Evolutionary conservation across 2,113 vertebrate species (phyloP), one percentile per base, ranked within the genome.

Genomic region (Poeciliopsis prolifica): DNA sequence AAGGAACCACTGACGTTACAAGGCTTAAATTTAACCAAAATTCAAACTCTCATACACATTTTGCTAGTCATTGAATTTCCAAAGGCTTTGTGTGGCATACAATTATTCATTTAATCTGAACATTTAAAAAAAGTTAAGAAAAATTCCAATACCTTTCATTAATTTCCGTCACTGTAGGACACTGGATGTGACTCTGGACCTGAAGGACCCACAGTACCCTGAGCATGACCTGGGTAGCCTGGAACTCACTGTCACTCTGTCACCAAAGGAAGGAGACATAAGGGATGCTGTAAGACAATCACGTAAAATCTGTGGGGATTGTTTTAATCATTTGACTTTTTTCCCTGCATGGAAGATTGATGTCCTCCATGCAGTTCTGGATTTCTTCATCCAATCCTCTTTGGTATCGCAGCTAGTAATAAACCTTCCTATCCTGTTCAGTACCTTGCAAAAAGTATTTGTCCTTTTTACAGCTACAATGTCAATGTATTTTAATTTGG

Each of bases 131-230:
- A 6, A 42, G n/a, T 19, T 2, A 11, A 40, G 10, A 13, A 26
- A 2, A 40, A 37, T 11, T 7, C 26, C 12, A 66, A 42, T n/a
- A 15, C 14, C 8, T 40, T 22, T 8, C 35, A 26, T 24, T 42
- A n/a, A 42, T n/a, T 10, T 82, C 24, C n/a, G 40, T 71, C 69
- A 37, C 48, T 87, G 40, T 68, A 99, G 98, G 91, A 83, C 94
- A 72, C 94, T 94, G 78, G 95, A 99, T 80, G 91, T 99, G 84
- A 95, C 92, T 0, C 86, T 99, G 81, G 93, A 95, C 78, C 91
- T 99, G 82, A 97, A 96, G 86, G 98, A 99, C 83, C 93, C 96
- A 29, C 98, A 96, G 87, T 97, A 96, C 75, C 96, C 96, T 61
- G 96, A 97, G 64, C 91, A 98, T 86, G 93, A 97, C 72, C 91